phyloP scores from a whole-genome alignment of 2,888 invertebrate species.

The Lithophane ornitopus region DNA sequence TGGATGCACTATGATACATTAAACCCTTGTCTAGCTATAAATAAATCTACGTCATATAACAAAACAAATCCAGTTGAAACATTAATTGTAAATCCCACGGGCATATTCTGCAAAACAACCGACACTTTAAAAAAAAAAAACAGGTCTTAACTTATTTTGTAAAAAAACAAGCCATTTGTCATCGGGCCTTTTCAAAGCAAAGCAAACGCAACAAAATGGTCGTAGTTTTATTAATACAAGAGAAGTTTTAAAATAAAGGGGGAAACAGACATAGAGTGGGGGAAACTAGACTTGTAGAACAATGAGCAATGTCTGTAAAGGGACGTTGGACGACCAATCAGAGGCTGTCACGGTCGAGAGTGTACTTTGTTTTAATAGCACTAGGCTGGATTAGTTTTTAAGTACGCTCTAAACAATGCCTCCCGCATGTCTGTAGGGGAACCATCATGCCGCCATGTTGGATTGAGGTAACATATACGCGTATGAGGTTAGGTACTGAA shows the following conservation, averaged over 20 bases:
- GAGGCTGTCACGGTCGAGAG: slow-evolving; percentile 78
- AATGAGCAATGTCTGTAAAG: slow-evolving; percentile 74
- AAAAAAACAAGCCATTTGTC: slow-evolving; percentile 20
- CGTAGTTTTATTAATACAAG: slow-evolving; percentile 59
- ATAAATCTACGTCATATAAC: not conserved
- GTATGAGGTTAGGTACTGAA: slow-evolving; percentile 20
- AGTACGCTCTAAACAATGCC: slow-evolving; percentile 86
- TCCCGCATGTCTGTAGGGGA: slow-evolving; percentile 73
- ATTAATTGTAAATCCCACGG: not conserved
- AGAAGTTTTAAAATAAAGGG: slow-evolving; percentile 63
- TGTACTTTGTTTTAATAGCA: slow-evolving; percentile 87
- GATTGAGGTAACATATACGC: slow-evolving; percentile 56
- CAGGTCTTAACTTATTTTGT: slow-evolving; percentile 3
- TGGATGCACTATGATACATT: not conserved
- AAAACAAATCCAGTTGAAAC: not conserved
- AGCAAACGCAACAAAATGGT: slow-evolving; percentile 39
- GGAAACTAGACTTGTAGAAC: slow-evolving; percentile 71
- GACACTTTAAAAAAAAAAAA: not conserved
- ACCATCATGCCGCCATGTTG: slow-evolving; percentile 79
- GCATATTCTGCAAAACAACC: not conserved
- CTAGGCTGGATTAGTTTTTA: slow-evolving; percentile 89
- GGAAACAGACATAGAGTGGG: slow-evolving; percentile 48
- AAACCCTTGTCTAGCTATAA: not conserved
- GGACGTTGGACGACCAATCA: slow-evolving; percentile 82
- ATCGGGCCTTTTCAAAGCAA: slow-evolving; percentile 33